Percentiles rank a stretch among this genome's conserved stretches.
phyloP scores from a whole-genome alignment of 2,113 vertebrate species.

The Catharus fuscescens region DNA sequence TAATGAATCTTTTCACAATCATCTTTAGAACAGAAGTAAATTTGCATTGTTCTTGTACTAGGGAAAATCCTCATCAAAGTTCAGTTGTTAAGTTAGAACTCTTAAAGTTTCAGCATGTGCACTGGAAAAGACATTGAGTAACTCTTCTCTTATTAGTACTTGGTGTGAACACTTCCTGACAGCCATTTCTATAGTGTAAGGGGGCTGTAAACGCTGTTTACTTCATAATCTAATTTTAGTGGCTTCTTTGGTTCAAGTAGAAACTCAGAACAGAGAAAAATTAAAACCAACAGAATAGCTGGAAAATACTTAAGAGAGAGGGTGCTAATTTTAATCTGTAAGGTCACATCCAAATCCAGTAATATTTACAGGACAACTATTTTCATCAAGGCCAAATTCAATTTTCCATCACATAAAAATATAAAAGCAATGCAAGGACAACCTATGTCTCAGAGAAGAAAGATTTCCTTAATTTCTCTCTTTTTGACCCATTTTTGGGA shows the following conservation, averaged over 20 bases:
- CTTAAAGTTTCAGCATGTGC: not conserved
- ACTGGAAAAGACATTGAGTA: not conserved
- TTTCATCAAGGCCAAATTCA: not conserved
- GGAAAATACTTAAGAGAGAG: not conserved
- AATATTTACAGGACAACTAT: not conserved
- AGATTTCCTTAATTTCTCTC: not conserved
- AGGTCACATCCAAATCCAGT: not conserved
- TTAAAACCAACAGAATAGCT: not conserved
- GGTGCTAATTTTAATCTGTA: not conserved
- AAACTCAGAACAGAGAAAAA: not conserved
- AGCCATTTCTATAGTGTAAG: not conserved
- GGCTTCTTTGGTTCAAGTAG: not conserved
- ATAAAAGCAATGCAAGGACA: not conserved
- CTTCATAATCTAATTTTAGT: not conserved
- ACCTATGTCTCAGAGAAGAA: not conserved
- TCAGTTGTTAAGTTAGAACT: not conserved
- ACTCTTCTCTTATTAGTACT: not conserved
- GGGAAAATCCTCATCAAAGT: not conserved
- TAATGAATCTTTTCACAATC: not conserved
- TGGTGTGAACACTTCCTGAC: not conserved
- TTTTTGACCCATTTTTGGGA: not conserved
- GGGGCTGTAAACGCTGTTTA: not conserved
- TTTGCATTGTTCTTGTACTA: not conserved
- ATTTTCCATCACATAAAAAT: not conserved
- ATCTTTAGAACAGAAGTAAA: not conserved